Percentiles rank a stretch among this genome's conserved stretches.
phyloP scores from a whole-genome alignment of 2,797 vertebrate genomes.

The Karalla daura region DNA sequence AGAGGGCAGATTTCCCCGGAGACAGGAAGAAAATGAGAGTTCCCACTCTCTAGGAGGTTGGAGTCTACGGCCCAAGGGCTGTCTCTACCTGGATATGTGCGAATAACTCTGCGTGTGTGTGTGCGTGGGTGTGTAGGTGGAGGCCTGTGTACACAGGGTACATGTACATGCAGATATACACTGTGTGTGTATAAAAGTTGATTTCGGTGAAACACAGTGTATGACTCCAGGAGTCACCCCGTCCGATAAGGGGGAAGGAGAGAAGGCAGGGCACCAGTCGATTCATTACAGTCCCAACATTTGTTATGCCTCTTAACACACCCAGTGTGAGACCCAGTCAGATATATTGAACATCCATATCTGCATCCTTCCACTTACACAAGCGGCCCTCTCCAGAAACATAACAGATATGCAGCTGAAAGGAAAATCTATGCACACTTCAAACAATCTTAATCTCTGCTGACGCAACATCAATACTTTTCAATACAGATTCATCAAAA shows the following conservation, averaged over 20 bases:
- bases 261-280: constrained; percentile 46
- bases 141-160: constrained; percentile 13
- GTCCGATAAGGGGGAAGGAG: constrained; percentile 36
- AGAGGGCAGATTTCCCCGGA: constrained; percentile 83
- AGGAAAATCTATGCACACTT: constrained; percentile 80
- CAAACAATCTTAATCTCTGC: constrained; percentile 80
- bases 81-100: constrained; percentile 61
- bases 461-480: constrained; percentile 70
- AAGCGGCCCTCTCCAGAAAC: constrained; percentile 66
- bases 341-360: constrained; percentile 80
- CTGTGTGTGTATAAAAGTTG: constrained; percentile 7
- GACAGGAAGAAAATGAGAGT: constrained; percentile 82
- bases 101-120: constrained; percentile 24
- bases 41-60: constrained; percentile 74
- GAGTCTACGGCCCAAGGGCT: constrained; percentile 67
- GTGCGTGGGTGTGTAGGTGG: constrained; percentile 41
- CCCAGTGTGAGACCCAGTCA: constrained; percentile 62
- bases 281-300: constrained; percentile 68
- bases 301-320: constrained; percentile 71
- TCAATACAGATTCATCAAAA: constrained; percentile 78
- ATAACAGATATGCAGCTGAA: constrained; percentile 67
- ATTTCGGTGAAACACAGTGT: constrained; percentile 2
- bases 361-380: constrained; percentile 65
- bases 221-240: constrained; percentile 21
- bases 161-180: constrained; percentile 28